phyloP scores from a whole-genome alignment of 2,113 vertebrate genomes.

The Lamprotornis superbus region DNA sequence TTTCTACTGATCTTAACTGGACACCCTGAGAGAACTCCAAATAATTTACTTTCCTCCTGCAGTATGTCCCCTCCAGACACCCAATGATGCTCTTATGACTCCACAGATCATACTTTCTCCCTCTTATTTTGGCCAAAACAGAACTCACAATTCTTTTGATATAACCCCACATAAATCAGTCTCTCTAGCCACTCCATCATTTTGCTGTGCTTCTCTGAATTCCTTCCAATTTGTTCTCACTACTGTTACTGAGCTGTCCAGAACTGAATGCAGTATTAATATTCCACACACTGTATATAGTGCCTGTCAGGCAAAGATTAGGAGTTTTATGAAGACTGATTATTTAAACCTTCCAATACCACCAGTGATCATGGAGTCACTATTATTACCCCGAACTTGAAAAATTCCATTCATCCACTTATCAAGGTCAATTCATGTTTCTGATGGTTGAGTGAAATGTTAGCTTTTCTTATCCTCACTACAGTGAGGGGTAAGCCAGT shows the following conservation, averaged over 20 bases:
- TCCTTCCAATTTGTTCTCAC: slow-evolving; percentile 46
- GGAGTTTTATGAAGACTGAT: slow-evolving; percentile 42
- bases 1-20: not conserved
- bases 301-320: slow-evolving; percentile 41
- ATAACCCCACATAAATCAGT: not conserved
- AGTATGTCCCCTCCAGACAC: not conserved
- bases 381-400: slow-evolving; percentile 20
- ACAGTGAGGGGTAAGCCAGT: slow-evolving; percentile 13
- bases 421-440: slow-evolving; percentile 46
- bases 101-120: not conserved
- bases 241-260: slow-evolving; percentile 23
- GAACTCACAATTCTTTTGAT: not conserved
- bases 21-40: not conserved
- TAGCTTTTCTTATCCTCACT: slow-evolving; percentile 18
- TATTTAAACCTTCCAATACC: slow-evolving; percentile 22
- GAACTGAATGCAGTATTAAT: slow-evolving; percentile 44
- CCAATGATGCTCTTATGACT: not conserved
- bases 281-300: slow-evolving; percentile 9
- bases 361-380: not conserved
- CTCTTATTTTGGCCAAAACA: not conserved
- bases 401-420: slow-evolving; percentile 48
- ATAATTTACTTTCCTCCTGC: not conserved
- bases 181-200: slow-evolving; percentile 19
- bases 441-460: slow-evolving; percentile 52
- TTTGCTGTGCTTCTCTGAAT: slow-evolving; percentile 34